These are phyloP conservation scores for Pseudorhombus dupliciocellatus DNA, from an alignment of 2,113 vertebrate genomes.

Conservation along the genomic window DNA sequence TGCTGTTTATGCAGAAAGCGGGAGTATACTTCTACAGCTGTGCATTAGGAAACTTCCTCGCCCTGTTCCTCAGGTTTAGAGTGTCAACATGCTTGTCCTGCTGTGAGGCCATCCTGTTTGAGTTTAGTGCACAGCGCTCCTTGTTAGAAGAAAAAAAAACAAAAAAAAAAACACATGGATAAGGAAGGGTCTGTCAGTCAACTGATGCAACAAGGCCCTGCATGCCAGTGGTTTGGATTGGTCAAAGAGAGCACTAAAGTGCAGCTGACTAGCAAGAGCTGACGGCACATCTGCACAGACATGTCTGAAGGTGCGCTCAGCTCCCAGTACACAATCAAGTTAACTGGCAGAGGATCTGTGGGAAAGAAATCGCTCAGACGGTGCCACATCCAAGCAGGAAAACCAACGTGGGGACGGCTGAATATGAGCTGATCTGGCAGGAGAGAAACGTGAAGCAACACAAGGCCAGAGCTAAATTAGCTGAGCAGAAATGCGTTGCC, in stretches of 20 bases:
- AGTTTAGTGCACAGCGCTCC: not conserved
- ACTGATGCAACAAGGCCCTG: not conserved
- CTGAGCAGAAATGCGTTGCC: not conserved
- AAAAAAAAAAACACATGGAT: not conserved
- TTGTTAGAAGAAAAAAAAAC: no score
- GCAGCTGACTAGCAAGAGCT: not conserved
- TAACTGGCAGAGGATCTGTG: no score
- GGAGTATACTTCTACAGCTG: not conserved
- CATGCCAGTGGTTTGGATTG: not conserved
- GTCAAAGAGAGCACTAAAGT: not conserved
- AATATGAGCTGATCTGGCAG: not conserved
- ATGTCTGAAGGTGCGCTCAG: not conserved
- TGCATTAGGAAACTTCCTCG: not conserved
- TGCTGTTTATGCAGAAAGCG: not conserved
- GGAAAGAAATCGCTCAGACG: not conserved
- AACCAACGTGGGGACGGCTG: not conserved
- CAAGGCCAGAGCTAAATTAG: not conserved
- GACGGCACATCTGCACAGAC: not conserved
- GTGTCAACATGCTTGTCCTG: not conserved
- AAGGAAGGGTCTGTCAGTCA: not conserved
- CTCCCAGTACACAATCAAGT: not conserved
- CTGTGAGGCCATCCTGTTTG: not conserved
- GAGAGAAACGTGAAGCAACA: not conserved
- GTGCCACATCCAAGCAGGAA: not conserved
- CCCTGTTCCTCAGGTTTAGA: conserved; percentile 7